phyloP scores from a whole-genome alignment of 2,888 invertebrate genomes.

The Hipparchia sbordonii region DNA sequence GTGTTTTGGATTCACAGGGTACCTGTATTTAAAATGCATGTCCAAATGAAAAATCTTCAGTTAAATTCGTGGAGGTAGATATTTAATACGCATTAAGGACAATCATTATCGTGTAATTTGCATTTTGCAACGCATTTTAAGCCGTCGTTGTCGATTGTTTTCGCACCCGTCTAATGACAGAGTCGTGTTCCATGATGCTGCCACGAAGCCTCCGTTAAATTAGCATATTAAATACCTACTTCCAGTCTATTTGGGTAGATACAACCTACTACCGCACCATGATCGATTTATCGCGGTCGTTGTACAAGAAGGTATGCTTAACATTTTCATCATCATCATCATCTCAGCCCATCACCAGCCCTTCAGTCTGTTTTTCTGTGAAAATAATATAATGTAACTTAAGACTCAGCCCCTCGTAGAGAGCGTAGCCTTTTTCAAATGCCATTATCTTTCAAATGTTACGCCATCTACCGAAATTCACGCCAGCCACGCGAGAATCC shows the following conservation, averaged over 20 bases:
- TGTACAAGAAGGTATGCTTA: no score
- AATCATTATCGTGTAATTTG: constrained; percentile 21
- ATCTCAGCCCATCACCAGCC: no score
- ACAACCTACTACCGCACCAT: not conserved
- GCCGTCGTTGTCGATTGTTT: constrained; percentile 28
- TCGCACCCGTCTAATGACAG: constrained; percentile 32
- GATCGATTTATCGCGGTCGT: not conserved
- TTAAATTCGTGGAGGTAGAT: not conserved
- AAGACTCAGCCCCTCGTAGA: no score
- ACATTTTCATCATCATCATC: no score
- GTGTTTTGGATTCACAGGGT: no score
- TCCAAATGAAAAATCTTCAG: not conserved
- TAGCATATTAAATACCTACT: constrained; percentile 13
- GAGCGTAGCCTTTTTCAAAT: no score
- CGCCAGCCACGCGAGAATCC: no score
- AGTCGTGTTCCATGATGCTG: constrained; percentile 25
- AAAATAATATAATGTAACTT: no score
- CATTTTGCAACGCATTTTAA: constrained; percentile 24
- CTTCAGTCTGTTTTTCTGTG: no score
- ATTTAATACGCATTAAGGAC: constrained; percentile 10
- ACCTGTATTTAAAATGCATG: not conserved
- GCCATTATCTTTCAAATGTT: no score
- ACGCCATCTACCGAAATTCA: no score
- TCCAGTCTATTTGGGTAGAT: constrained; percentile 5
- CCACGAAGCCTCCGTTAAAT: constrained; percentile 14